Conservation (phyloP, 2,888 invertebrate genomes). For the Zygothrica quintamaculata region DNA sequence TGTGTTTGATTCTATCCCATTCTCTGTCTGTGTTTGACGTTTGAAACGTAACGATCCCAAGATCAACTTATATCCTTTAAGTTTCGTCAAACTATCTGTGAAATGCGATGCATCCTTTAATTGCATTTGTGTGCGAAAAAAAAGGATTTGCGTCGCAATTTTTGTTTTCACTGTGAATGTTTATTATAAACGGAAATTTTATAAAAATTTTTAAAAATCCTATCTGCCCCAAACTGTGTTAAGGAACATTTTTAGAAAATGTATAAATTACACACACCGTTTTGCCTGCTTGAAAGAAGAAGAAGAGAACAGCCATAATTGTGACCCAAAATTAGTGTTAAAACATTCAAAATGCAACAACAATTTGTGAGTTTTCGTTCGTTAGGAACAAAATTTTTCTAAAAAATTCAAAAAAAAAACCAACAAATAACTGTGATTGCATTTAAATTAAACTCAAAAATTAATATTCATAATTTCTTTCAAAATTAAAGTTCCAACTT, state of each 20-base stretch:
- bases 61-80: constrained; percentile 42
- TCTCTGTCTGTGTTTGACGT: constrained; percentile 30
- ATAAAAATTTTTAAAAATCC: constrained; percentile 28
- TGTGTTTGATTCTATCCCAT: constrained; percentile 42
- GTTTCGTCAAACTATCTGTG: constrained; percentile 75
- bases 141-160: constrained; percentile 19
- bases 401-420: constrained; percentile 29
- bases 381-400: constrained; percentile 38
- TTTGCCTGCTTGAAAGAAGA: constrained; percentile 43
- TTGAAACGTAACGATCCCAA: constrained; percentile 34
- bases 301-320: constrained; percentile 54
- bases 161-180: constrained; percentile 50
- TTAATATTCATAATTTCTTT: constrained; percentile 15
- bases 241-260: constrained; percentile 46
- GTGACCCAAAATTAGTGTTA: constrained; percentile 45
- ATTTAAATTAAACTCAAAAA: constrained; percentile 31
- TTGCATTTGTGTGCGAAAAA: constrained; percentile 13
- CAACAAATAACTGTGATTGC: constrained; percentile 54
- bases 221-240: constrained; percentile 22
- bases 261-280: constrained; percentile 23
- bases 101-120: constrained; percentile 32
- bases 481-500: background rate
- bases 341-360: constrained; percentile 38
- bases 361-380: constrained; percentile 49
- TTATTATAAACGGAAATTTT: constrained; percentile 37